Base-by-base conservation (phyloP, 37 sponge, comb jelly and placozoan genomes). In the Haliclona indistincta region DNA sequence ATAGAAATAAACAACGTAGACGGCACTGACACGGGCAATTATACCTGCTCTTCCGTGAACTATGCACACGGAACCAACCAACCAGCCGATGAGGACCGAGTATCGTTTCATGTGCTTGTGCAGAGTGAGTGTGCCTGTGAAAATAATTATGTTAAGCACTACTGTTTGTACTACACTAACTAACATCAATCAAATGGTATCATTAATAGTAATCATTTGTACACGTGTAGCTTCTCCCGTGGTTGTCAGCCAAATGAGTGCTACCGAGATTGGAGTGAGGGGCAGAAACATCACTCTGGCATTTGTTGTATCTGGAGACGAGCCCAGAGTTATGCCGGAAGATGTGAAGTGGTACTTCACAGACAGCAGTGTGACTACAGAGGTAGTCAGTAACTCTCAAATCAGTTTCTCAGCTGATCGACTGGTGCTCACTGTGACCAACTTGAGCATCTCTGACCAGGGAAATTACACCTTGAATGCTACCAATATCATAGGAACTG, bases 391-490 rank as follows among this genome's bases (percentile, higher is more conserved):
- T n/a, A 26, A 35, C 40, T 15, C 41, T 8, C 29, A 43, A 3
- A 37, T 25, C 30, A 63, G 11, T 35, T 63, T 63, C 36, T 75
- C 76, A 0, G 2, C 17, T n/a, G 29, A 61, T 22, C n/a, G 41
- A 6, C 34, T 1, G 20, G 26, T 32, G 20, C 40, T 75, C 25
- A 63, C 19, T 20, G 43, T 75, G 8, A 36, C 41, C 23, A 26
- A 23, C 15, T 40, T 43, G 44, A 51, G 22, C 10, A 25, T 75
- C 2, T 43, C 23, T 63, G 65, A 58, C 62, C 47, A 75, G 19
- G 76, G 76, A 1, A 63, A 40, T 11, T 75, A 75, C 41, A 75
- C 64, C n/a, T 1, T 75, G 26, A 20, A n/a, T 15, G 76, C 64
- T 43, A 63, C 25, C 25, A 61, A 75, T 43, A 56, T 37, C 22